These are phyloP conservation scores for Dimorphilus gyrociliatus DNA, from an alignment of 2,888 invertebrate genomes.

Conservation along the genomic window DNA sequence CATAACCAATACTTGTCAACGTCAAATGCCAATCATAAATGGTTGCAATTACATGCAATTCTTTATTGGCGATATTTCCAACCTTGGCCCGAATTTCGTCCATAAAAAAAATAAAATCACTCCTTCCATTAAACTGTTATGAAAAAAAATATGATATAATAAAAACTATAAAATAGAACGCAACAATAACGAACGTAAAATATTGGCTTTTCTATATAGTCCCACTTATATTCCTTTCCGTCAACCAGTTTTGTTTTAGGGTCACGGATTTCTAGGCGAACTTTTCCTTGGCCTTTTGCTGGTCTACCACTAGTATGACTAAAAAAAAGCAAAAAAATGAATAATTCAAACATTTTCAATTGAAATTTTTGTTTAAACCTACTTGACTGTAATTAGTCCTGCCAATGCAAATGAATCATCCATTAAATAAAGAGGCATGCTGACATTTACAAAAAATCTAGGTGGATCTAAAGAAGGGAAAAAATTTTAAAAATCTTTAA, in stretches of 20 bases:
- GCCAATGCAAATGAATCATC: slow-evolving; percentile 63
- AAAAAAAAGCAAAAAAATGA: slow-evolving; percentile 1
- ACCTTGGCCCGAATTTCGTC: slow-evolving; percentile 45
- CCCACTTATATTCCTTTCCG: no score
- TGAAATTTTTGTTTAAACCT: slow-evolving; percentile 8
- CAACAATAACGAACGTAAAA: neutral
- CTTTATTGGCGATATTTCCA: slow-evolving; percentile 14
- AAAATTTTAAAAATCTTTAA: slow-evolving; percentile 1
- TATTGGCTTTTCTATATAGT: no score
- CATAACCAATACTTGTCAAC: slow-evolving; percentile 49
- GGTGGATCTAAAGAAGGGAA: slow-evolving; percentile 40
- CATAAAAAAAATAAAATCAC: slow-evolving; percentile 69
- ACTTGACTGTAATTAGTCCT: slow-evolving; percentile 75
- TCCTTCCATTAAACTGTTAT: slow-evolving; percentile 80
- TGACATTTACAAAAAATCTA: slow-evolving; percentile 83
- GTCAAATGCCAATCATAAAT: slow-evolving; percentile 29
- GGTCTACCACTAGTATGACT: no score
- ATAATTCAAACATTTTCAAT: slow-evolving; percentile 3
- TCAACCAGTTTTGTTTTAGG: no score
- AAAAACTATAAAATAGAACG: neutral
- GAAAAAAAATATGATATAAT: slow-evolving; percentile 15
- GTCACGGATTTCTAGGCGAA: no score
- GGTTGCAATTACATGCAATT: slow-evolving; percentile 26
- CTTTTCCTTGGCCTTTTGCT: no score
- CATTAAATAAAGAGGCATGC: slow-evolving; percentile 83